These are phyloP conservation scores for Pectinophora gossypiella DNA, from an alignment of 1,140 invertebrate species.

Conservation along the genomic window DNA sequence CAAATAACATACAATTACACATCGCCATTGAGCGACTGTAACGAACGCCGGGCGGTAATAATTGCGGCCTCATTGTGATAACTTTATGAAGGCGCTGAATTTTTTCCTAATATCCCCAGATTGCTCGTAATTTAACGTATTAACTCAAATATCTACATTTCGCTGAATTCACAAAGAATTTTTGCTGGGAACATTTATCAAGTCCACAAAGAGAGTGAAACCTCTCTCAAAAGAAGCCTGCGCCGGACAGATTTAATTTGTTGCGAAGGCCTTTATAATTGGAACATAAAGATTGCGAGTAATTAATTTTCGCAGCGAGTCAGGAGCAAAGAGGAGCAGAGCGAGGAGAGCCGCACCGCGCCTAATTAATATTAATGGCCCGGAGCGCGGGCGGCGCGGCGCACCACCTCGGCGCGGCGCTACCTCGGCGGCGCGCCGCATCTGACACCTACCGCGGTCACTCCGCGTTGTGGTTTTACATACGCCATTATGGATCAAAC, in stretches of 20 bases:
- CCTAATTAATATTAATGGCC: slow-evolving; percentile 75
- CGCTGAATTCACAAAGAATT: slow-evolving; percentile 59
- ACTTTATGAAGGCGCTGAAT: slow-evolving; percentile 17
- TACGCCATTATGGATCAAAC: background rate
- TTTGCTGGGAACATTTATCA: slow-evolving; percentile 70
- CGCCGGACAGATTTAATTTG: slow-evolving; percentile 74
- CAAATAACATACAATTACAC: slow-evolving; percentile 66
- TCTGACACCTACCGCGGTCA: slow-evolving; percentile 24
- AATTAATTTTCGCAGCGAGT: slow-evolving; percentile 74
- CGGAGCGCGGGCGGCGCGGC: slow-evolving; percentile 40
- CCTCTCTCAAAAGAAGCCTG: slow-evolving; percentile 71
- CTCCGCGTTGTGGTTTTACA: background rate
- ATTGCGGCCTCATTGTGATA: slow-evolving; percentile 45
- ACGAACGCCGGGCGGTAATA: slow-evolving; percentile 30
- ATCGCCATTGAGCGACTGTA: slow-evolving; percentile 34
- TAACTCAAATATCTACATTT: slow-evolving; percentile 69
- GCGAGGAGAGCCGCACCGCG: slow-evolving; percentile 44
- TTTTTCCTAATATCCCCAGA: slow-evolving; percentile 2
- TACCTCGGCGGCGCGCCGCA: slow-evolving; percentile 9
- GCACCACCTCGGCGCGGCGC: too few species aligned
- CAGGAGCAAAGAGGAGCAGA: slow-evolving; percentile 62
- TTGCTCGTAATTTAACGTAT: slow-evolving; percentile 53
- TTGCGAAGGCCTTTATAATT: slow-evolving; percentile 75
- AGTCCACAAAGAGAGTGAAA: slow-evolving; percentile 72
- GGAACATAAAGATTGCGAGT: slow-evolving; percentile 75